Evolutionary conservation across 1,140 invertebrate genomes (phyloP), one percentile per base, ranked within the genome.

Genomic region (Drosophila pachea): DNA sequence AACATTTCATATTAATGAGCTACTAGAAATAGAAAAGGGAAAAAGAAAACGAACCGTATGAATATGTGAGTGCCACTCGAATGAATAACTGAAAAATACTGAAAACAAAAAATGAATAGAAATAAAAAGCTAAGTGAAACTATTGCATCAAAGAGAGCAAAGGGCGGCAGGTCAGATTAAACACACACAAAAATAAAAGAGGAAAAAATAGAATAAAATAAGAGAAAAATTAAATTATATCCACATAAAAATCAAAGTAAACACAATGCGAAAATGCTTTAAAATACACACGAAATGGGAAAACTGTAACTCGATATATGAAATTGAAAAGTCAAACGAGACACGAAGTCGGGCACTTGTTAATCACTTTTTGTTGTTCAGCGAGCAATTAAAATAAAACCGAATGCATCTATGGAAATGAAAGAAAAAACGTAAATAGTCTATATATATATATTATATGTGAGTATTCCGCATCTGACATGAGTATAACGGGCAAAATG

Each of bases 381-480:
- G 72, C 76, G 68, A 68, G 49, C 73, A 86, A 77, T 86, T 81
- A 76, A 86, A 76, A 76, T 60, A 55, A 84, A 84, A 74, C 65
- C 49, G 48, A 68, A 52, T 32, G 65, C 50, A 61, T 42, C 40
- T 42, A 5, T 42, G 58, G 22, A 52, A 42, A 73, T 29, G 42
- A 56, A 50, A 49, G 61, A 45, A 36, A 66, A 32, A 49, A 49
- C 56, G 62, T 32, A 50, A 68, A 35, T 38, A 38, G 1, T 6
- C 5, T 42, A 42, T 42, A 42, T 42, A 42, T 12, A 42, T 42
- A 42, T 42, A 12, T 43, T 43, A 43, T 43, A 43, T 43, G 7
- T 43, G 12, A 43, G 22, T 43, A 43, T 43, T 43, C 12, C 40
- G 12, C 38, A 67, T 58, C 59, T 31, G 47, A 53, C 40, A 50